Percentiles rank a stretch among this genome's conserved stretches.
phyloP scores from a whole-genome alignment of 2,888 invertebrate genomes.

The Polietes domitor region DNA sequence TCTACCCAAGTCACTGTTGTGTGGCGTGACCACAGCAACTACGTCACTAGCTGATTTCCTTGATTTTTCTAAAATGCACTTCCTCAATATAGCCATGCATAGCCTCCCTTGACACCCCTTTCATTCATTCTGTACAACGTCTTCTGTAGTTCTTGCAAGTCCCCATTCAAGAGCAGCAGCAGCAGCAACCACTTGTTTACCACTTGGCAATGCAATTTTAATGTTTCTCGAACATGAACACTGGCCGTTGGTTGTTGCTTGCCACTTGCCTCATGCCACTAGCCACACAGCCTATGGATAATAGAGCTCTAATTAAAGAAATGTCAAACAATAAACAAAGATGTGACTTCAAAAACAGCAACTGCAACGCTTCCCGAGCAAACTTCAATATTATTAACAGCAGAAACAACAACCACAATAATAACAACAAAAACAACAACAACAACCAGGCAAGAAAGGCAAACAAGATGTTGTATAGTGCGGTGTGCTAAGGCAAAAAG shows the following conservation, averaged over 20 bases:
- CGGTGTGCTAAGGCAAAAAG: slow-evolving; percentile 51
- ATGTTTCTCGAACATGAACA: background rate
- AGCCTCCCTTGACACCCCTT: too few relatives aligned
- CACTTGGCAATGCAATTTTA: too few relatives aligned
- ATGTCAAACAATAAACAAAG: slow-evolving; percentile 59
- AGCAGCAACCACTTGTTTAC: background rate
- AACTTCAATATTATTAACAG: slow-evolving; percentile 50
- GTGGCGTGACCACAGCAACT: too few relatives aligned
- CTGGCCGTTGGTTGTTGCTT: background rate
- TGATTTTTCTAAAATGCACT: too few relatives aligned
- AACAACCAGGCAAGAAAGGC: slow-evolving; percentile 30
- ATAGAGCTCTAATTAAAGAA: slow-evolving; percentile 65
- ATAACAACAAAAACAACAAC: background rate
- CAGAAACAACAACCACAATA: background rate
- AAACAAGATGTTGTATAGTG: slow-evolving; percentile 62
- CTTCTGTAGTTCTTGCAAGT: too few relatives aligned
- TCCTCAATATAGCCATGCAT: too few relatives aligned
- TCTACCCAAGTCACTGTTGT: too few relatives aligned
- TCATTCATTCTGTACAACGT: too few relatives aligned
- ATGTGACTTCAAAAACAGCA: slow-evolving; percentile 55
- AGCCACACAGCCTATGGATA: slow-evolving; percentile 34
- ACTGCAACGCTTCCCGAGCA: slow-evolving; percentile 36
- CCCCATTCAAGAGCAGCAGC: background rate
- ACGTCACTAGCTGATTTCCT: too few relatives aligned
- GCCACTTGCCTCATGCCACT: background rate